These are phyloP conservation scores for Scytalopus superciliaris DNA, from an alignment of 2,113 vertebrate genomes.

Conservation along the genomic window DNA sequence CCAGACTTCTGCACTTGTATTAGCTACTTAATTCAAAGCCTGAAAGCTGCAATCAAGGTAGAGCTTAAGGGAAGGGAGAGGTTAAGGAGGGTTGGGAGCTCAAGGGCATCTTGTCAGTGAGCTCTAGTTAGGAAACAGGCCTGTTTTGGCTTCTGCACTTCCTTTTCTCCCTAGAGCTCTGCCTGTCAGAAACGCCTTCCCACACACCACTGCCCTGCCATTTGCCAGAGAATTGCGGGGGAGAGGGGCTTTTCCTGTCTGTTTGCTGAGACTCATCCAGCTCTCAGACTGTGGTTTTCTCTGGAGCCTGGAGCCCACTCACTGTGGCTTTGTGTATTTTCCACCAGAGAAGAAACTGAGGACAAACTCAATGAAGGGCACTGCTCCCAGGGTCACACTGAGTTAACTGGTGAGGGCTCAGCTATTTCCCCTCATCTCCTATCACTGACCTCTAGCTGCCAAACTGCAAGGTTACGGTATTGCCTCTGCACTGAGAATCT, in stretches of 20 bases:
- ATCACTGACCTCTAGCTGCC: background rate
- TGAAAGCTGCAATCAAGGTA: background rate
- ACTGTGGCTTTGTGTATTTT: constrained; percentile 52
- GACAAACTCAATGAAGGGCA: background rate
- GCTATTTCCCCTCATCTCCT: background rate
- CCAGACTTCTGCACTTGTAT: background rate
- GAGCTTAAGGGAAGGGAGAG: constrained; percentile 47
- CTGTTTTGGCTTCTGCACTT: constrained; percentile 65
- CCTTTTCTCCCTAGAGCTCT: constrained; percentile 67
- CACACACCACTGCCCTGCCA: constrained; percentile 63
- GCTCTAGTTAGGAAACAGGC: constrained; percentile 45
- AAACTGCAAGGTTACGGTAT: background rate
- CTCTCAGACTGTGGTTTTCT: constrained; percentile 69
- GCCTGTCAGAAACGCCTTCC: constrained; percentile 72
- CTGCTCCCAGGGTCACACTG: constrained; percentile 10
- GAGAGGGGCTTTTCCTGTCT: constrained; percentile 75
- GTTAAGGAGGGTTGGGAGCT: constrained; percentile 13
- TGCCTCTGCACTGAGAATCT: background rate
- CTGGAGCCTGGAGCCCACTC: constrained; percentile 52
- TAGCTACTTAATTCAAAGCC: background rate
- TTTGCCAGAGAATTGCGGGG: constrained; percentile 71
- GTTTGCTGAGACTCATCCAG: constrained; percentile 62
- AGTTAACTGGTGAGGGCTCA: background rate
- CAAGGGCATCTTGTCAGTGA: constrained; percentile 58
- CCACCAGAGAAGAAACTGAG: constrained; percentile 44